Base-by-base conservation (phyloP, 2,888 invertebrate genomes). In the Parelbella ahira region DNA sequence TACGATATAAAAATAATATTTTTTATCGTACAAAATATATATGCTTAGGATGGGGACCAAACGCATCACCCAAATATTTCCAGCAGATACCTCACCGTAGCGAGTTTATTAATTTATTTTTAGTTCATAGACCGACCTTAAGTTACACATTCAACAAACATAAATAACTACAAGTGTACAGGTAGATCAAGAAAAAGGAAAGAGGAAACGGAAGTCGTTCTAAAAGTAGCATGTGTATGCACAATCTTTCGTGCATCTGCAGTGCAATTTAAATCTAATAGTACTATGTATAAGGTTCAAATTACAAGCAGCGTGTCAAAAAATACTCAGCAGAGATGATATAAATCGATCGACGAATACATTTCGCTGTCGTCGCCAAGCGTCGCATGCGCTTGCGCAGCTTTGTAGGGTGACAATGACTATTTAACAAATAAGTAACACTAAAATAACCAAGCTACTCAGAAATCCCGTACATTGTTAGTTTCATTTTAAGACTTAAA, bases 301-400 rank as follows among this genome's bases (percentile, higher is more conserved):
- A 30, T 20, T 33, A n/a, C 5, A 39, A 23, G n/a, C 1, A 19
- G 1, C 1, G 8, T n/a, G 10, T 7, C 12, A 8, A n/a, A 24
- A 24, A 19, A 39, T 32, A 32, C 32, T 41, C 28, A 34, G 9
- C 41, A 34, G 21, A 28, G 27, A 42, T 15, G 27, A 9, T 42
- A 42, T 80, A 76, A 75, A 80, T 80, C 80, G 65, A 52, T 80
- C 78, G 64, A 53, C 72, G 66, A 59, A 56, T 51, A 50, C 71
- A 63, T 75, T 69, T 65, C 63, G 66, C 70, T 72, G 75, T 79
- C 79, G 66, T 53, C 68, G 51, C 39, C 20, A 18, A 5, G 11
- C 33, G 42, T 50, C 56, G 47, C 52, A 50, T 49, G 51, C 51
- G 60, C 59, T 48, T 46, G 55, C 58, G 55, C 58, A 43, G 36